Evolutionary conservation across 2,888 invertebrate genomes (phyloP).

Genomic region (Melolontha melolontha): DNA sequence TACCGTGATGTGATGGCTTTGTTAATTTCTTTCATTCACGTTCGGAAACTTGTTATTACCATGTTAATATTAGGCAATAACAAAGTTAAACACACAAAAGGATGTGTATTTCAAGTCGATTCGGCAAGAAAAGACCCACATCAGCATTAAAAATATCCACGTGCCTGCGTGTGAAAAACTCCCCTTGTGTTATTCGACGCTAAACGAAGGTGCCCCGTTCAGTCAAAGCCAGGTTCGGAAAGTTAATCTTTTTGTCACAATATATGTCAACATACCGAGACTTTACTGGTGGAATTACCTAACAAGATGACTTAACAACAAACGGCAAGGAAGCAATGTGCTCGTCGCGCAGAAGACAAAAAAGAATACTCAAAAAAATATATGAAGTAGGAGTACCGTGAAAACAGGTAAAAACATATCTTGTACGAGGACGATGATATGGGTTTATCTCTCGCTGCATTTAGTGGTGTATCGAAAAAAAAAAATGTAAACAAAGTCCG

Average conservation of each 20-base stretch:
- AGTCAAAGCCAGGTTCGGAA: slow-evolving; percentile 24
- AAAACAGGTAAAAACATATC: slow-evolving; percentile 36
- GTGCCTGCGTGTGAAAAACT: slow-evolving; percentile 25
- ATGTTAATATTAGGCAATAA: too few relatives aligned
- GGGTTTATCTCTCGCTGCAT: slow-evolving; percentile 31
- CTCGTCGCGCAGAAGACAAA: slow-evolving; percentile 14
- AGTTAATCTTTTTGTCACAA: slow-evolving; percentile 46
- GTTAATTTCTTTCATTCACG: too few relatives aligned
- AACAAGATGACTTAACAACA: slow-evolving; percentile 39
- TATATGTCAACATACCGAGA: slow-evolving; percentile 40
- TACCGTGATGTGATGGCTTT: too few relatives aligned
- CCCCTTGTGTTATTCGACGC: slow-evolving; percentile 17
- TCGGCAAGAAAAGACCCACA: too few relatives aligned
- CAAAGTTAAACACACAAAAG: too few relatives aligned
- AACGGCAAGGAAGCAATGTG: slow-evolving; percentile 18
- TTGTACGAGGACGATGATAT: slow-evolving; percentile 31
- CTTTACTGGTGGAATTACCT: slow-evolving; percentile 38
- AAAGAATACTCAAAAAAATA: not conserved
- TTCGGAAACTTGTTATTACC: too few relatives aligned
- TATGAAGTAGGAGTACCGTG: slow-evolving; percentile 3
- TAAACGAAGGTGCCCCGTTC: slow-evolving; percentile 24
- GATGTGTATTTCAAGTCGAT: too few relatives aligned
- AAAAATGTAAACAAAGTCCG: slow-evolving; percentile 27
- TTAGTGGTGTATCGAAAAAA: slow-evolving; percentile 22
- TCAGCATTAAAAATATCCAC: slow-evolving; percentile 26